Evolutionary conservation across 2,888 invertebrate species (phyloP), one percentile per base, ranked within the genome.

Genomic region (Sepiola atlantica): DNA sequence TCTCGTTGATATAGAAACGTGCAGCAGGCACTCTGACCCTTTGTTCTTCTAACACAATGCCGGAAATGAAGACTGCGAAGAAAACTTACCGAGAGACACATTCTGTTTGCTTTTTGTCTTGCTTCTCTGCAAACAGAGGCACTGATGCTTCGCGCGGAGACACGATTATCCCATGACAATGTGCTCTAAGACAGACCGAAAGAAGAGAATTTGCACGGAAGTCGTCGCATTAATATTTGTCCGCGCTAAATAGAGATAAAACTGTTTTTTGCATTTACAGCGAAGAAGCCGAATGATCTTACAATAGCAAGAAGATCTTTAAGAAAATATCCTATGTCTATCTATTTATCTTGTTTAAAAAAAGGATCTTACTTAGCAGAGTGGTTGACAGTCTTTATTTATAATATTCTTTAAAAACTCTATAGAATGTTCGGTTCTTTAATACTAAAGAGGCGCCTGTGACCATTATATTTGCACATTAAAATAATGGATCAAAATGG

Each of bases 261-360:
- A n/a, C 77, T 77, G n/a, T 77, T 77, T 77, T 77, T 77, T n/a
- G 77, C 77, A 77, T 77, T 77, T n/a, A n/a, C 77, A 77, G 77
- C n/a, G 32, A n/a, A 32, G n/a, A 32, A 16, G 32, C n/a, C 32
- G 77, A 32, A 32, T n/a, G 77, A 77, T 77, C 77, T 77, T 77
- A 77, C 16, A 77, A 77, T 2, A 45, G 45, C 45, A n/a, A 32
- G n/a, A n/a, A 32, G n/a, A 77, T n/a, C 77, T 77, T 77, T 32
- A n/a, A 21, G 77, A 77, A 77, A 77, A 77, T 77, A 77, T 77
- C 14, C n/a, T 77, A 77, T n/a, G 12, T 77, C 32, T 61, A 3
- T 61, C 61, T 77, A 10, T 77, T 77, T 77, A 77, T n/a, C 77
- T 77, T 77, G 77, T 77, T 77, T 16, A n/a, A 12, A n/a, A n/a